Conservation (phyloP, 1,140 invertebrate species). For the Acromyrmex heyeri region DNA sequence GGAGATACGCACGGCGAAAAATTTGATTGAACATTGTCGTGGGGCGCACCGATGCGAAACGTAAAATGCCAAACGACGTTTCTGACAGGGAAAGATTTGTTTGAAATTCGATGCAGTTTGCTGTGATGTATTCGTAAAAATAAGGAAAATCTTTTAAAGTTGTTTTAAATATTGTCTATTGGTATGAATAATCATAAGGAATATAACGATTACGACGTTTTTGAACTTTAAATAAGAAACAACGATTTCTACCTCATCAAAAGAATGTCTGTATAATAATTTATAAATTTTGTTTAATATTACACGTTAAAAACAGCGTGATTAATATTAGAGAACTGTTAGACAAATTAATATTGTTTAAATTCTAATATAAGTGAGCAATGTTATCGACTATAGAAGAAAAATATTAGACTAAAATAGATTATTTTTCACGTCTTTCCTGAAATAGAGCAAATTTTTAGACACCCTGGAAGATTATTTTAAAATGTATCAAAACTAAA, state of each 20-base stretch:
- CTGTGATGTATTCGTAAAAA: background rate
- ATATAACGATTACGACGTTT: background rate
- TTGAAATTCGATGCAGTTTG: background rate
- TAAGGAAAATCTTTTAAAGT: background rate
- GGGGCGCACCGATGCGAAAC: background rate
- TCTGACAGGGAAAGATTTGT: background rate
- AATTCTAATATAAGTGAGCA: background rate
- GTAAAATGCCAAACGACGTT: background rate
- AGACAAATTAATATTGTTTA: conserved; percentile 1
- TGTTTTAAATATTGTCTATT: background rate
- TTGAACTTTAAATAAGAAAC: background rate
- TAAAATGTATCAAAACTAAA: background rate
- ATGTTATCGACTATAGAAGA: background rate
- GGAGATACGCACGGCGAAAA: conserved; percentile 6
- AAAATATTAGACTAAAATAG: background rate
- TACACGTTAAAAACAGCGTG: too few relatives aligned
- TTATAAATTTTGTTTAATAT: background rate
- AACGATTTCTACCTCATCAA: background rate
- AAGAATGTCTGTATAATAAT: background rate
- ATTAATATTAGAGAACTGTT: background rate
- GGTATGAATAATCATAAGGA: background rate
- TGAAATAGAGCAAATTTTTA: background rate
- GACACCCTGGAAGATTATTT: background rate
- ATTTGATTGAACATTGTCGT: conserved; percentile 48
- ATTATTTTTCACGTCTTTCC: background rate